These are phyloP conservation scores for Babyrousa celebensis DNA, from an alignment of 2,797 vertebrate species.

Conservation along the genomic window DNA sequence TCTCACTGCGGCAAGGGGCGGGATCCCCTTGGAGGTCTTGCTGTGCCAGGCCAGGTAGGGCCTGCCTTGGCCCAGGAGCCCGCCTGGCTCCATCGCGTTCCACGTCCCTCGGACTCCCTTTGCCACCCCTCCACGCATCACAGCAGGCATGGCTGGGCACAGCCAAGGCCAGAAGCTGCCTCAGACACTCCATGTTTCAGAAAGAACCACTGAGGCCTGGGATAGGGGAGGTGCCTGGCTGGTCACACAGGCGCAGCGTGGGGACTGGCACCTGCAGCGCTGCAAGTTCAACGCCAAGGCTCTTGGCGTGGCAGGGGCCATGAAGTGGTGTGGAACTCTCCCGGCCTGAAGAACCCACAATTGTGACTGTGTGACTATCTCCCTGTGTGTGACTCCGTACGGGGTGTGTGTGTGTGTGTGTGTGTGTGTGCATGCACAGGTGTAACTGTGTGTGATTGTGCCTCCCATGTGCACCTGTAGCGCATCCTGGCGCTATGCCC, in stretches of 20 bases:
- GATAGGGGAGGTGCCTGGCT: too few relatives aligned
- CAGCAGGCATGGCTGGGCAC: fast-evolving
- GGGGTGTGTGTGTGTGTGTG: too few relatives aligned
- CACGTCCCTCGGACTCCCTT: fast-evolving
- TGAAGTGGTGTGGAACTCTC: fast-evolving
- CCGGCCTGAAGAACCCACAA: not conserved
- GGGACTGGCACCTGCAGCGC: not conserved
- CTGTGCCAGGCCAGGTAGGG: not conserved
- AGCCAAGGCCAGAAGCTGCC: not conserved
- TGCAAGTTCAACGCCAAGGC: not conserved
- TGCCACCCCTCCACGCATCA: not conserved
- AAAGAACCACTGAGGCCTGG: fast-evolving
- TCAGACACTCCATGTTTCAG: not conserved
- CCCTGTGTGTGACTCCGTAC: too few relatives aligned
- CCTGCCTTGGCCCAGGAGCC: not conserved
- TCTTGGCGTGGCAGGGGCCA: not conserved
- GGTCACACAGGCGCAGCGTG: not conserved
- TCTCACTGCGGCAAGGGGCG: not conserved
- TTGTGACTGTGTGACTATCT: too few relatives aligned
- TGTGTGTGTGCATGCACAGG: too few relatives aligned
- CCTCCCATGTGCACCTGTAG: too few relatives aligned
- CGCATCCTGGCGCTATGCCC: fast-evolving
- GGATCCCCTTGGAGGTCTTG: not conserved
- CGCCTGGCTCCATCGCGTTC: not conserved
- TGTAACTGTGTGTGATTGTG: too few relatives aligned